Evolutionary conservation across 2,113 vertebrate genomes (phyloP), one percentile per base, ranked within the genome.

Genomic region (Lasiurus borealis): DNA sequence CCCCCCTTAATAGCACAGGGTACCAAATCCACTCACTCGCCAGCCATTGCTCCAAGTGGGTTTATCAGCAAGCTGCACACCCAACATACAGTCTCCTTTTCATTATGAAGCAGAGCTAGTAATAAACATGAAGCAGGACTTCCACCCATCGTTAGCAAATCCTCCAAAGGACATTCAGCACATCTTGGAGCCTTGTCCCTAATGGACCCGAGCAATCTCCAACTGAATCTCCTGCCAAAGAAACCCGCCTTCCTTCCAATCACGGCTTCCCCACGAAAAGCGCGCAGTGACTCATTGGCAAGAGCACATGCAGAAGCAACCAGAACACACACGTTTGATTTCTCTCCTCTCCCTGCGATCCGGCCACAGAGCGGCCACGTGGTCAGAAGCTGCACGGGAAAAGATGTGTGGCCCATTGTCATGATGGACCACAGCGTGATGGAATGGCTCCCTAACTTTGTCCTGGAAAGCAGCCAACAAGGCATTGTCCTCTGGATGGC

Each of bases 371-470:
- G 97, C 97, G 88, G 5, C 57, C 87, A 9, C 14, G 46, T 21
- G 46, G 71, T 71, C 96, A 40, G 73, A 10, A 40, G 40, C 94
- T 62, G 90, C 90, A 85, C 3, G 90, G 81, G 96, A 77, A 91
- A 97, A 97, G 81, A 95, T 85, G 91, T 75, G 94, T 81, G 93
- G 31, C 57, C 97, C 97, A 95, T 66, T 96, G 90, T 95, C 95
- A 96, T 97, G 81, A 95, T 1, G 90, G 88, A 96, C 3, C 36
- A 80, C 54, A 81, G 88, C 95, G 97, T 91, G 95, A 97, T 96
- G 83, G 75, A 91, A 98, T 91, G 64, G 89, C 88, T 94, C 62
- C 62, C 83, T 66, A 8, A n/a, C 68, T 94, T 15, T 6, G 36
- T 90, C 97, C 91, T 95, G 82, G 36, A 88, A 98, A 97, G 84